Base-by-base conservation (phyloP, 2,888 invertebrate genomes). In the Athrips mouffetella region DNA sequence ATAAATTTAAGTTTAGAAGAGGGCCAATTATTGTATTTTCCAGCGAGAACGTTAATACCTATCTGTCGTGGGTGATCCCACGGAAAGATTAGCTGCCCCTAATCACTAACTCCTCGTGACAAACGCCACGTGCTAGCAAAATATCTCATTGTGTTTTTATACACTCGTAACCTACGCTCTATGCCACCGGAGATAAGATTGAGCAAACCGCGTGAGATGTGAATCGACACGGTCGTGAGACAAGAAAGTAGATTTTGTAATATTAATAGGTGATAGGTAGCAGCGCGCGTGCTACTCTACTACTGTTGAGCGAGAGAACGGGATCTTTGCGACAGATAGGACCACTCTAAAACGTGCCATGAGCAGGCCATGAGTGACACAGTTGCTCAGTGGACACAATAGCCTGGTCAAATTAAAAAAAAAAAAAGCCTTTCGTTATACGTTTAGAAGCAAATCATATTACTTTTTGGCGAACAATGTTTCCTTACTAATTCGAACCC, bases 181-280 rank as follows among this genome's bases (percentile, higher is more conserved):
- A 50, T 53, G 51, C 58, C 57, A 58, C 57, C 55, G 48, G 51
- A 50, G 55, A 55, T 61, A 61, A 53, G 58, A 67, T 69, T 63
- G 52, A 62, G 63, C 58, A 57, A 63, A 62, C 60, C 54, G 55
- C 57, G 53, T 25, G 48, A 58, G 54, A 44, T 55, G 54, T 56
- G 54, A 57, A 63, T 57, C 65, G 67, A 69, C 63, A 63, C 54
- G 67, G 58, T 70, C 74, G 75, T 80, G 76, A 75, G 78, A 79
- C 75, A 77, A 68, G 76, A 79, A 79, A 79, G 75, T 71, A 64
- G 69, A 71, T 74, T 75, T 73, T 4, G 41, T 44, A 37, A 25
- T 29, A 16, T 16, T 30, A 20, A 18, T 42, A 33, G 37, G 21
- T 47, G 48, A 50, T 48, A 57, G 46, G 46, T 49, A 57, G 45